A percentile compares a stretch with the other conserved stretches of the same genome.
These are phyloP conservation scores for Ceratina calcarata DNA, from an alignment of 1,140 invertebrate genomes.

Conservation along the genomic window DNA sequence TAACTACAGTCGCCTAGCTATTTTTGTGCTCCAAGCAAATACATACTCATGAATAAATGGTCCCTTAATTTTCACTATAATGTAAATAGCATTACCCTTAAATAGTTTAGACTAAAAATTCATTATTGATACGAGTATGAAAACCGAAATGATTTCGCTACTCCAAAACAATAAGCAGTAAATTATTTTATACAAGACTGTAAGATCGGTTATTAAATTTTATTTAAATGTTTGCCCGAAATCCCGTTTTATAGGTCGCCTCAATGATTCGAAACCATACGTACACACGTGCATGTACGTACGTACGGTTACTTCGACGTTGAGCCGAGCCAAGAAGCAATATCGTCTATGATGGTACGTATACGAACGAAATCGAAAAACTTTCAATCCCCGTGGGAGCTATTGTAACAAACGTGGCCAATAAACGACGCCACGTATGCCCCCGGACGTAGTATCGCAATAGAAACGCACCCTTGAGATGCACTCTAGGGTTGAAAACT, in stretches of 20 bases:
- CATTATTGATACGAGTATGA: too few species aligned
- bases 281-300: slow-evolving; percentile 17
- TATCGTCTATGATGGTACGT: slow-evolving; percentile 50
- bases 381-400: slow-evolving; percentile 60
- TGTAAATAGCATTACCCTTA: too few species aligned
- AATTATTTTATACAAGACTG: too few species aligned
- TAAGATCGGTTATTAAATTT: too few species aligned
- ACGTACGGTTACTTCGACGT: slow-evolving; percentile 8
- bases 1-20: too few species aligned
- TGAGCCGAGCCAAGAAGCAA: slow-evolving; percentile 39
- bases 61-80: too few species aligned
- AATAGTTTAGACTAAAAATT: too few species aligned
- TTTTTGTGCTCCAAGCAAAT: too few species aligned
- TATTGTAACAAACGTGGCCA: slow-evolving; percentile 59
- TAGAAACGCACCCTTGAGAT: slow-evolving; percentile 53
- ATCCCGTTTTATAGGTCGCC: slow-evolving; percentile 13
- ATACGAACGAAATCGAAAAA: slow-evolving; percentile 61
- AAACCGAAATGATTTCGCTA: too few species aligned
- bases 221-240: background rate
- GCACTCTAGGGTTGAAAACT: slow-evolving; percentile 9
- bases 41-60: too few species aligned
- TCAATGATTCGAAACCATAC: slow-evolving; percentile 22
- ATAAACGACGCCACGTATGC: slow-evolving; percentile 47
- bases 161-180: too few species aligned
- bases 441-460: slow-evolving; percentile 47